Evolutionary conservation across 2,888 invertebrate genomes (phyloP).

Genomic region (Tenthredo mesomela): DNA sequence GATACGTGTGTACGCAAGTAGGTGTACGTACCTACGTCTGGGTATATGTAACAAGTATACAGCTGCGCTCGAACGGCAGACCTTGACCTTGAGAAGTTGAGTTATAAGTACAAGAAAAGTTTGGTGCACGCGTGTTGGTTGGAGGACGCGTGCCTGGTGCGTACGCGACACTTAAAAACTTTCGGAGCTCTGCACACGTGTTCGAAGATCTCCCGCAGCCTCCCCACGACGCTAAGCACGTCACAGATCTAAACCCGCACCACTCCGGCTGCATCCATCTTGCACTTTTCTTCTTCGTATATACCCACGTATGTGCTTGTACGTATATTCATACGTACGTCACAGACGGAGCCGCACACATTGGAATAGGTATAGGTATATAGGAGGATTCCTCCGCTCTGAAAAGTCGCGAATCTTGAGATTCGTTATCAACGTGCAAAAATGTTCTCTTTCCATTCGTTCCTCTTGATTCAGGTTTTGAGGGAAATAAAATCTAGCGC

Average conservation of each 20-base stretch:
- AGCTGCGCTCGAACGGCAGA: constrained; percentile 57
- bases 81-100: constrained; percentile 61
- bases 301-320: neutral
- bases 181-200: constrained; percentile 48
- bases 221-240: constrained; percentile 39
- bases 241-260: constrained; percentile 38
- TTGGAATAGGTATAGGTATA: neutral
- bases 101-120: constrained; percentile 54
- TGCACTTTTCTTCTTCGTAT: constrained; percentile 28
- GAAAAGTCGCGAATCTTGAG: neutral
- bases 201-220: constrained; percentile 50
- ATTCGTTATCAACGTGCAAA: neutral
- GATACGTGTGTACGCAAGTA: neutral
- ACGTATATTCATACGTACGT: neutral
- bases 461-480: neutral
- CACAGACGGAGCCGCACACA: neutral
- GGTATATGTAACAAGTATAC: constrained; percentile 46
- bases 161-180: constrained; percentile 52
- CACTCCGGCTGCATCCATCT: constrained; percentile 25
- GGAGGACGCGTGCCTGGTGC: constrained; percentile 52
- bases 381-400: neutral
- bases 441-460: neutral
- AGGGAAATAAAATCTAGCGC: neutral
- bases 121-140: constrained; percentile 44
- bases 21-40: neutral